Evolutionary conservation across 1,140 invertebrate species (phyloP).

Genomic region (Tigriopus japonicus): DNA sequence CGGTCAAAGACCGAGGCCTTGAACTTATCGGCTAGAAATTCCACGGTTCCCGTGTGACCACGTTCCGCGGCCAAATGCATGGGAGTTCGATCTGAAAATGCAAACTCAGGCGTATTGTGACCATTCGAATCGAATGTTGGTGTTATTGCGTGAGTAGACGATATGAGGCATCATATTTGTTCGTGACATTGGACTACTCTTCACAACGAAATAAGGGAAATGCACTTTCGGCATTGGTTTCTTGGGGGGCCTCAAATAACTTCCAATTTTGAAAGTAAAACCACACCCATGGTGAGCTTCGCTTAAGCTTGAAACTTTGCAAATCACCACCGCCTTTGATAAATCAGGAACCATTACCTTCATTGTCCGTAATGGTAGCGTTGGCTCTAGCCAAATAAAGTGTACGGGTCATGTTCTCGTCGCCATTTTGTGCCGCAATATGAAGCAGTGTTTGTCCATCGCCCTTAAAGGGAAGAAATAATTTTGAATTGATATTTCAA

Average conservation of each 20-base stretch:
- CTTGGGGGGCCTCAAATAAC: no score
- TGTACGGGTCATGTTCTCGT: constrained; percentile 81
- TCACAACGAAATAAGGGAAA: no score
- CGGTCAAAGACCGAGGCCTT: constrained; percentile 82
- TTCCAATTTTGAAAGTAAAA: no score
- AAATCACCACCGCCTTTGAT: no score
- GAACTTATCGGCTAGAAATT: constrained; percentile 91
- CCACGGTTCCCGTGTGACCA: constrained; percentile 84
- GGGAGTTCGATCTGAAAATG: constrained; percentile 60
- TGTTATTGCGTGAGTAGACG: no score
- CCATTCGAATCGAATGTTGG: no score
- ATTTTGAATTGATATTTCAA: background rate
- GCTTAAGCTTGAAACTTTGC: no score
- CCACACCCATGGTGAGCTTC: no score
- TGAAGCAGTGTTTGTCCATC: constrained; percentile 83
- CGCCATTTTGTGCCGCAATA: constrained; percentile 82
- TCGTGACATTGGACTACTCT: no score
- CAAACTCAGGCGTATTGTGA: background rate
- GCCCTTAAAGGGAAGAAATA: constrained; percentile 30
- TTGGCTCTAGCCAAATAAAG: constrained; percentile 83
- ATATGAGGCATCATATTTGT: no score
- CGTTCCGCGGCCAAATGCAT: constrained; percentile 93
- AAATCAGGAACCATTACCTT: constrained; percentile 31
- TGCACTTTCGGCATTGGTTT: no score
- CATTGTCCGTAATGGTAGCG: constrained; percentile 77